Conservation (phyloP, 2,888 invertebrate species). For the Hypolimnas misippus region DNA sequence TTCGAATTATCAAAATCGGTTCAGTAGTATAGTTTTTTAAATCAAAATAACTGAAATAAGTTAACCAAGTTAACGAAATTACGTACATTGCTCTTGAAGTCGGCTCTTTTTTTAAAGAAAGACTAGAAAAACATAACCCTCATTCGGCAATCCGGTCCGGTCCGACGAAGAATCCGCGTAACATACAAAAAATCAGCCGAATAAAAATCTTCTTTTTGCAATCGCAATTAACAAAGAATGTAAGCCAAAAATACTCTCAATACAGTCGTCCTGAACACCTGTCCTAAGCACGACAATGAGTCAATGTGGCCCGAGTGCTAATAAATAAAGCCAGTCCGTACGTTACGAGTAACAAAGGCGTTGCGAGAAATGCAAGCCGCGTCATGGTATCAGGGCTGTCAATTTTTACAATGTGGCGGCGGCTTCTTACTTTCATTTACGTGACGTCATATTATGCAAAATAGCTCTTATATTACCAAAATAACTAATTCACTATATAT, state of each 20-base stretch:
- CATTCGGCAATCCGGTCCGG: no score
- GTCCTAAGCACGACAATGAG: conserved; percentile 15
- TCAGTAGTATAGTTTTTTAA: no score
- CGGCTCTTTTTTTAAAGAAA: no score
- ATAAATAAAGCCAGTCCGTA: conserved; percentile 19
- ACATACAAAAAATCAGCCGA: no score
- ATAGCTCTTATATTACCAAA: no score
- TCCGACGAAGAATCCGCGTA: no score
- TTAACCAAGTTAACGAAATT: no score
- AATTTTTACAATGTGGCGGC: background rate
- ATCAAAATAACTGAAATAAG: no score
- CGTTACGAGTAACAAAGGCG: conserved; percentile 20
- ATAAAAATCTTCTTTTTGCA: background rate
- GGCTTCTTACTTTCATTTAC: background rate
- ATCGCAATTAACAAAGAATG: background rate
- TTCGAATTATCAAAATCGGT: no score
- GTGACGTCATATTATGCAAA: background rate
- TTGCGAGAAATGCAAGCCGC: conserved; percentile 13
- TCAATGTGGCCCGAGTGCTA: background rate
- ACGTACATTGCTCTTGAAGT: no score
- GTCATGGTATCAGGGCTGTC: conserved; percentile 14
- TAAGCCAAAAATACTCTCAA: conserved; percentile 1
- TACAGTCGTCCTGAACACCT: background rate
- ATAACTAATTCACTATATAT: no score
- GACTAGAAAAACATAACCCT: no score